phyloP scores from a whole-genome alignment of 2,797 vertebrate species.

The Sorex maritimensis region DNA sequence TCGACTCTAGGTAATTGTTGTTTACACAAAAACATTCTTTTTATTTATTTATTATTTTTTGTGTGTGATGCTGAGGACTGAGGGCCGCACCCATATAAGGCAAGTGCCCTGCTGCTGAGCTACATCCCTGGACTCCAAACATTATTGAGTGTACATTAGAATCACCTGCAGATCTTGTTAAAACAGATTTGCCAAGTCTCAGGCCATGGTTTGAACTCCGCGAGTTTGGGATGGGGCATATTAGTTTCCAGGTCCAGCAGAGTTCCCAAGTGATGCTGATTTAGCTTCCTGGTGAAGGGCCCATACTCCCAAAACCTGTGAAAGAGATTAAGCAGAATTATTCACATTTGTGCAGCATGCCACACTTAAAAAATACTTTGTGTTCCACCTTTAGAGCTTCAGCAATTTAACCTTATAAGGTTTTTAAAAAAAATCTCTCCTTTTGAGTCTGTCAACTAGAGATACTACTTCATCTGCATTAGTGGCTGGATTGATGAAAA shows the following conservation, averaged over 20 bases:
- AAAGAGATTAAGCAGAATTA: not conserved
- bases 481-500: no score
- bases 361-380: not conserved
- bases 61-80: no score
- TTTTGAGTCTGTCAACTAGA: no score
- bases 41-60: no score
- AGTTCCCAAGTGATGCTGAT: not conserved
- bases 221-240: not conserved
- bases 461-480: no score
- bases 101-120: not conserved
- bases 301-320: not conserved
- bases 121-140: not conserved
- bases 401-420: not conserved
- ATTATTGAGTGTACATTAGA: not conserved
- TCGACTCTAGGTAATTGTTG: not conserved
- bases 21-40: constrained; percentile 8
- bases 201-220: not conserved
- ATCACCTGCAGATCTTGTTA: constrained; percentile 10
- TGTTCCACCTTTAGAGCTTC: not conserved
- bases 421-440: no score
- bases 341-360: not conserved
- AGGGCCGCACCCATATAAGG: no score
- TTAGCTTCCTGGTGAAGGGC: not conserved
- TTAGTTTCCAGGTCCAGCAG: not conserved
- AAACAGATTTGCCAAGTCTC: not conserved